Evolutionary conservation across 2,113 vertebrate species (phyloP), one percentile per base, ranked within the genome.

Genomic region (Microtus pennsylvanicus): DNA sequence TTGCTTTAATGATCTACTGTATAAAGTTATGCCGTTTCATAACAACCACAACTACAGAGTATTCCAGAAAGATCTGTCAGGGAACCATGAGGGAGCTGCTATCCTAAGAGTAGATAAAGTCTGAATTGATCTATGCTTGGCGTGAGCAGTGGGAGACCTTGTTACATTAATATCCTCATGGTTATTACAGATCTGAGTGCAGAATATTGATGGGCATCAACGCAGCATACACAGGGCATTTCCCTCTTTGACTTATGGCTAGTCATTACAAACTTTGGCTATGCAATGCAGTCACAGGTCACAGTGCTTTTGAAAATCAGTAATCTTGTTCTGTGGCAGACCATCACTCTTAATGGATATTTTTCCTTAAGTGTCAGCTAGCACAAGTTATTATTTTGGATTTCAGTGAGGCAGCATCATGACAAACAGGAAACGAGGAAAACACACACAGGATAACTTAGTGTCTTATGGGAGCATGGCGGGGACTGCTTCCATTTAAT

Each of bases 261-360:
- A 77, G 91, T 90, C 52, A 78, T 70, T 90, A 50, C 47, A 85
- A 92, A 38, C 55, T 78, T 72, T 80, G 47, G 58, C 63, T 38
- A 91, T 3, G 10, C 82, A 87, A 83, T 89, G 95, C 65, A 88
- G 89, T 95, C 95, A 94, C 2, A 81, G 82, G 89, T 97, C 47
- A 95, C 85, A 96, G 58, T 96, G 85, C 65, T 85, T 95, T 93
- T 96, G 74, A 95, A 97, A 89, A 96, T 95, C 78, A 88, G 83
- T 95, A 55, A 89, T 70, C 88, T 83, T 95, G 74, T 96, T 76
- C 75, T 89, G 89, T 78, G 94, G 45, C 75, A 19, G 33, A 38
- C 22, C 0, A 22, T 52, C 76, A 42, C 9, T 88, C 58, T n/a
- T 90, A 81, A 72, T 81, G n/a, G 91, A 80, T 80, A 88, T 83